phyloP scores from a whole-genome alignment of 2,113 vertebrate genomes.

The Anolis sagrei region DNA sequence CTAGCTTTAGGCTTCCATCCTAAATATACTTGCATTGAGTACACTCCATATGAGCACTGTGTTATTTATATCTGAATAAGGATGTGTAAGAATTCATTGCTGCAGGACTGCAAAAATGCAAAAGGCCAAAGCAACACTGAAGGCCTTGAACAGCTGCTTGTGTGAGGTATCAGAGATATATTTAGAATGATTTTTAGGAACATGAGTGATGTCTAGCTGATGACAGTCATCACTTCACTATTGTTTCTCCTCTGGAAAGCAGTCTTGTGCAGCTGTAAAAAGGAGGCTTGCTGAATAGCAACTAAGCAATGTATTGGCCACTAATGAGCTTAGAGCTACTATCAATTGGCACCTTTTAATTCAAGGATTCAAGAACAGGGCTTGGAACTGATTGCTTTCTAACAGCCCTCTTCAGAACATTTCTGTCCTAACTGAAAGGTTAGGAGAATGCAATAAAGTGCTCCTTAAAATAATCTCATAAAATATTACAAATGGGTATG shows the following conservation, averaged over 20 bases:
- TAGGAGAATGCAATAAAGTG: background rate
- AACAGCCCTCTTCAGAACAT: background rate
- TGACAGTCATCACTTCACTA: background rate
- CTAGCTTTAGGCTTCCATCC: background rate
- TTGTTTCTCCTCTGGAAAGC: background rate
- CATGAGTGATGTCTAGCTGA: background rate
- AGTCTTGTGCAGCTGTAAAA: background rate
- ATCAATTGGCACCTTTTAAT: background rate
- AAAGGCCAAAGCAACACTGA: background rate
- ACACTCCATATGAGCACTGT: background rate
- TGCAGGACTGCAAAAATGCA: background rate
- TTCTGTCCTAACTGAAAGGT: background rate
- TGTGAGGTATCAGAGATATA: background rate
- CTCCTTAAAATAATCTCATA: background rate
- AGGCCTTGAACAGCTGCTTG: background rate
- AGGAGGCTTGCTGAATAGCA: background rate
- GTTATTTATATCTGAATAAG: background rate
- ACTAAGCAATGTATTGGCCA: background rate
- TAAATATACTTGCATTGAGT: background rate
- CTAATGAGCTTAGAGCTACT: background rate
- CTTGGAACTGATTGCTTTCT: slow-evolving; percentile 5
- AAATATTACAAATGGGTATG: background rate
- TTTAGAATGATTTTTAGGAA: background rate
- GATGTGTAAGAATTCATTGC: background rate
- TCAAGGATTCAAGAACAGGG: background rate